A percentile compares a stretch with the other conserved stretches of the same genome.
These are phyloP conservation scores for Lutraria rhynchaena DNA, from an alignment of 1,140 invertebrate genomes.

Conservation along the genomic window DNA sequence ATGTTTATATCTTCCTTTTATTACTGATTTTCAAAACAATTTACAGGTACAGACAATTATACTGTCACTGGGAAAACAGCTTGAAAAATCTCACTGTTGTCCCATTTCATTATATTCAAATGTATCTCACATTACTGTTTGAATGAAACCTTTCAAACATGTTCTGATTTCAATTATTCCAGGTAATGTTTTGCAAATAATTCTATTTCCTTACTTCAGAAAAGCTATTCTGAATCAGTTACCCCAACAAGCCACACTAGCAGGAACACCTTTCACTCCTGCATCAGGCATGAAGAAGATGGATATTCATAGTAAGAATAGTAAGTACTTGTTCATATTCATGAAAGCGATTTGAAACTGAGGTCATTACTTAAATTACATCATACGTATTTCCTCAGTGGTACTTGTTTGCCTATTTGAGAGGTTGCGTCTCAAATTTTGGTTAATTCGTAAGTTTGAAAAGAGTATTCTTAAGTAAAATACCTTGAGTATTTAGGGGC, in stretches of 20 bases:
- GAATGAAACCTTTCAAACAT: neutral
- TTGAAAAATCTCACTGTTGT: neutral
- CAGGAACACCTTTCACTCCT: constrained; percentile 77
- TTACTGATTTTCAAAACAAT: too few species aligned
- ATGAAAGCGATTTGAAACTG: too few species aligned
- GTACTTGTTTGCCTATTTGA: too few species aligned
- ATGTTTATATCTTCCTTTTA: too few species aligned
- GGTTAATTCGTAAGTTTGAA: too few species aligned
- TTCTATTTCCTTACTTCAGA: constrained; percentile 64
- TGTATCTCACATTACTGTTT: neutral
- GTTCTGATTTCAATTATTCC: neutral
- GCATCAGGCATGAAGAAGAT: constrained; percentile 62
- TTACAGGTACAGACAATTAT: too few species aligned
- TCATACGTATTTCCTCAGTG: too few species aligned
- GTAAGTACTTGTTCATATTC: too few species aligned
- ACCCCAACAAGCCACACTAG: constrained; percentile 73
- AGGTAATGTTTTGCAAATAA: neutral
- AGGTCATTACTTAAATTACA: too few species aligned
- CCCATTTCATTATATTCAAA: neutral
- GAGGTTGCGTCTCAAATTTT: too few species aligned
- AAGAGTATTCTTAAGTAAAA: too few species aligned
- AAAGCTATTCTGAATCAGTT: constrained; percentile 78
- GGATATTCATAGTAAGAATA: constrained; percentile 58
- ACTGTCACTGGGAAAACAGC: neutral
- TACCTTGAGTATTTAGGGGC: too few species aligned